A percentile compares a stretch with the other conserved stretches of the same genome.
Conservation (phyloP, 1,140 invertebrate genomes). For the Heterodera schachtii region DNA sequence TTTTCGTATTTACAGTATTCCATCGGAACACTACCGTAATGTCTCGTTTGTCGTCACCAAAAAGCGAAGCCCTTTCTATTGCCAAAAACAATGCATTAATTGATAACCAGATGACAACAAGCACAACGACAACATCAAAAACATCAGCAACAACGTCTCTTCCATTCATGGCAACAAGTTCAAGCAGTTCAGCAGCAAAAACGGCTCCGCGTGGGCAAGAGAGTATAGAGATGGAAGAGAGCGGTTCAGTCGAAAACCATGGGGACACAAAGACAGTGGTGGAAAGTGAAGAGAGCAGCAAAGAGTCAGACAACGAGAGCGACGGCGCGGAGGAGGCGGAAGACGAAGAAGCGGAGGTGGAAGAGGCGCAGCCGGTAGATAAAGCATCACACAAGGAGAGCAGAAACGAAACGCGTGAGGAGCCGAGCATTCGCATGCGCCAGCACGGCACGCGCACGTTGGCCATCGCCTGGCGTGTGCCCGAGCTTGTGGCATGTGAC, state of each 20-base stretch:
- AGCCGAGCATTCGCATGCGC: neutral
- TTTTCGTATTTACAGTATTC: neutral
- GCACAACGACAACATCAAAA: no score
- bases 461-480: slow-evolving; percentile 54
- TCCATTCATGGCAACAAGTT: neutral
- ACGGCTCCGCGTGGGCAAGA: neutral
- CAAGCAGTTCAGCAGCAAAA: neutral
- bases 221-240: no score
- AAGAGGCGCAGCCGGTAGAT: neutral
- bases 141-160: no score
- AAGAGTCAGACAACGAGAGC: neutral
- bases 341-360: neutral
- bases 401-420: neutral
- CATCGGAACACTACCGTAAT: neutral
- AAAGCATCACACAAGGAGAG: neutral
- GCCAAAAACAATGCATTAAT: no score
- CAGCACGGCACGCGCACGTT: slow-evolving; percentile 25
- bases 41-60: neutral
- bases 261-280: neutral
- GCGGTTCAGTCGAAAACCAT: neutral
- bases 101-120: no score
- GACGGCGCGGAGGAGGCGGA: neutral
- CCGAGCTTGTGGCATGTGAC: slow-evolving; percentile 55
- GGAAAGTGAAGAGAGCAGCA: neutral
- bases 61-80: no score